phyloP scores from a whole-genome alignment of 2,113 vertebrate genomes.

The Syngnathoides biaculeatus region DNA sequence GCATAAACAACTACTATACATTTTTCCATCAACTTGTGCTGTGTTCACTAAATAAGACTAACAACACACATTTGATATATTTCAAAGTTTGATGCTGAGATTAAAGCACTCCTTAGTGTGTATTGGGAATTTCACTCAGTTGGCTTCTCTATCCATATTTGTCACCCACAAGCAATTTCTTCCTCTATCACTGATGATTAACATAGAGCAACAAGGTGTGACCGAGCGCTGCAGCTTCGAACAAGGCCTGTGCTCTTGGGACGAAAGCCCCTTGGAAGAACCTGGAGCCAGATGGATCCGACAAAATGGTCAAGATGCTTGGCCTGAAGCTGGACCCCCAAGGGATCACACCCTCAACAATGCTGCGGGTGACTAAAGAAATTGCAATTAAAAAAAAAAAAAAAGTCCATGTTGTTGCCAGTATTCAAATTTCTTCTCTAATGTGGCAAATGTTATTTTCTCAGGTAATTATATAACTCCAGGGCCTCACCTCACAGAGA shows the following conservation, averaged over 20 bases:
- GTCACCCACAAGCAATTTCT: neutral
- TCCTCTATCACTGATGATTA: neutral
- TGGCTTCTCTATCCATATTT: neutral
- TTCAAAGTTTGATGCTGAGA: too few relatives aligned
- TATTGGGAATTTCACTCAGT: neutral
- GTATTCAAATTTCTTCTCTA: neutral
- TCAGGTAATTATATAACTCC: slow-evolving; percentile 68
- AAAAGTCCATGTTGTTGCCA: neutral
- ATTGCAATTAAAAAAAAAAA: neutral
- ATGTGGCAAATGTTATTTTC: neutral
- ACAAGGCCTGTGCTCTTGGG: slow-evolving; percentile 69
- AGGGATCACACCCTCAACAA: slow-evolving; percentile 73
- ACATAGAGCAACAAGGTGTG: slow-evolving; percentile 51
- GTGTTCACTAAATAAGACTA: too few relatives aligned
- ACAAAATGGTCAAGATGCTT: slow-evolving; percentile 46
- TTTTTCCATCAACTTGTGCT: too few relatives aligned
- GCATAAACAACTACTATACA: too few relatives aligned
- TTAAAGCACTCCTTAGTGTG: too few relatives aligned
- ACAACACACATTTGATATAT: too few relatives aligned
- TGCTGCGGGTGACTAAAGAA: slow-evolving; percentile 57
- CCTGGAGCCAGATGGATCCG: slow-evolving; percentile 51
- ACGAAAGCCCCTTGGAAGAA: slow-evolving; percentile 33
- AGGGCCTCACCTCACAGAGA: slow-evolving; percentile 20
- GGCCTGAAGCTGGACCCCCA: slow-evolving; percentile 55
- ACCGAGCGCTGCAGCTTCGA: slow-evolving; percentile 70